A percentile compares a stretch with the other conserved stretches of the same genome.
Evolutionary conservation across 2,113 vertebrate species (phyloP).

Genomic region (Cyprinodon brontotheroides): DNA sequence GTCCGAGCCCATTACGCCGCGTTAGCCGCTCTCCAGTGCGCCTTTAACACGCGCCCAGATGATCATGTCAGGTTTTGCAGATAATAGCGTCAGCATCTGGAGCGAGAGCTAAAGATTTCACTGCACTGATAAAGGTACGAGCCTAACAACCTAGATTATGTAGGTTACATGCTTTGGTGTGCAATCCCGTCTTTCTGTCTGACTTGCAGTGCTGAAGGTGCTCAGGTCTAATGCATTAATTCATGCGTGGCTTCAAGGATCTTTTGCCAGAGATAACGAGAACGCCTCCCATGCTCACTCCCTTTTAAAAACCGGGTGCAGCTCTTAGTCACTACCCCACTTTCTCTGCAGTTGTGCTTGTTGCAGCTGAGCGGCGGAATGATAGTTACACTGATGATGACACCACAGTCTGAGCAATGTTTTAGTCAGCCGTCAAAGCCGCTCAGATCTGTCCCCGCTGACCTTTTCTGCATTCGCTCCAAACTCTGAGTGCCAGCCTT

Average conservation of each 20-base stretch:
- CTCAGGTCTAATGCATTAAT: slow-evolving; percentile 24
- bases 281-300: slow-evolving; percentile 5
- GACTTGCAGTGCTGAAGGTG: slow-evolving; percentile 27
- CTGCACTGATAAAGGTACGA: slow-evolving; percentile 48
- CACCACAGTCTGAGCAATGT: slow-evolving; percentile 61
- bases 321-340: slow-evolving; percentile 33
- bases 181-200: slow-evolving; percentile 11
- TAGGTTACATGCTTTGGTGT: slow-evolving; percentile 34
- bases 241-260: slow-evolving; percentile 15
- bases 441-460: slow-evolving; percentile 52
- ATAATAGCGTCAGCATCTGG: slow-evolving; percentile 72
- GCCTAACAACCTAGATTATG: slow-evolving; percentile 31
- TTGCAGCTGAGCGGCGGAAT: slow-evolving; percentile 29
- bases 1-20: slow-evolving; percentile 75
- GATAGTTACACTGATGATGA: slow-evolving; percentile 69
- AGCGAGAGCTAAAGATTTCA: slow-evolving; percentile 42
- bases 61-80: slow-evolving; percentile 54
- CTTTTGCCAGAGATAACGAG: slow-evolving; percentile 19
- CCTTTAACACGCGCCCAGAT: slow-evolving; percentile 56
- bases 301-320: slow-evolving; percentile 6
- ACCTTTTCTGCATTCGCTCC: slow-evolving; percentile 70
- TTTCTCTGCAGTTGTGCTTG: slow-evolving; percentile 36
- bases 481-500: slow-evolving; percentile 39
- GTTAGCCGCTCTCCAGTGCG: slow-evolving; percentile 65
- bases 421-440: slow-evolving; percentile 66